phyloP scores from a whole-genome alignment of 1,140 invertebrate species.

The Lanistes nyassanus region DNA sequence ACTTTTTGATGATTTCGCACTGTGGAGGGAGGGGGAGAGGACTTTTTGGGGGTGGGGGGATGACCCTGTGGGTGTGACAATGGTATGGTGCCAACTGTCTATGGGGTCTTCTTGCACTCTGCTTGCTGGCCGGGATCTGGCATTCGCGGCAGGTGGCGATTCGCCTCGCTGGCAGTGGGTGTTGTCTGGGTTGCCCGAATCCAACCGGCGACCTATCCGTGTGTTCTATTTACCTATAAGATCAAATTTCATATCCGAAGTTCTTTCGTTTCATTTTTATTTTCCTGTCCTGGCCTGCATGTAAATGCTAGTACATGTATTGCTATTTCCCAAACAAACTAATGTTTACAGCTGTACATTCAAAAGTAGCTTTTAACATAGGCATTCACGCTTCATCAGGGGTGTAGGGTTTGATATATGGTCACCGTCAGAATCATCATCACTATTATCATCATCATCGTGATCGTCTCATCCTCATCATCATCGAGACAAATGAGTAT shows the following conservation, averaged over 20 bases:
- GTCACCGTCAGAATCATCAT: no score
- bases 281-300: neutral
- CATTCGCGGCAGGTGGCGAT: neutral
- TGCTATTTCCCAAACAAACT: no score
- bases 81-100: neutral
- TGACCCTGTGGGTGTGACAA: neutral
- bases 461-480: neutral
- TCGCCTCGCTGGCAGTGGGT: neutral
- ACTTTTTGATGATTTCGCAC: neutral
- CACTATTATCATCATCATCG: neutral
- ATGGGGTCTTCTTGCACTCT: neutral
- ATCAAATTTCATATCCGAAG: neutral
- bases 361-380: no score
- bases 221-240: neutral
- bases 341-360: no score
- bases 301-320: no score
- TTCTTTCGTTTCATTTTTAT: neutral
- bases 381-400: no score
- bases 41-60: neutral
- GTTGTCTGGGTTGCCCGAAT: neutral
- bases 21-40: neutral
- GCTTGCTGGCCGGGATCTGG: neutral
- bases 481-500: no score
- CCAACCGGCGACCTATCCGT: neutral
- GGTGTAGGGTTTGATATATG: no score